Percentiles rank a stretch among this genome's conserved stretches.
Evolutionary conservation across 2,888 invertebrate species (phyloP).

Genomic region (Silvanus unidentatus): DNA sequence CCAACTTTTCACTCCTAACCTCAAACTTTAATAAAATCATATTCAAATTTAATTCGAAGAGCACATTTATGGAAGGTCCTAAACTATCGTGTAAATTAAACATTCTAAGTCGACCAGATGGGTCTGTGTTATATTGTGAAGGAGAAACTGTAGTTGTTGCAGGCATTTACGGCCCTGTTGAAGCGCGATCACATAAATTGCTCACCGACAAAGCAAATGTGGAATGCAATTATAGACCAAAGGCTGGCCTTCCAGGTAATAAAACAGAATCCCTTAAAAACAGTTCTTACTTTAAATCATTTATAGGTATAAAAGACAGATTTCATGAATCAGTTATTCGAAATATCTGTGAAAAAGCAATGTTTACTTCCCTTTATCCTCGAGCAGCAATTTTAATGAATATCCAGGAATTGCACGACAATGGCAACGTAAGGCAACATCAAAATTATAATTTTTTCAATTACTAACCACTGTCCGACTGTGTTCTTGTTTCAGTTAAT

Average conservation of each 20-base stretch:
- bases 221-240: conserved; percentile 71
- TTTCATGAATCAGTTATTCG: conserved; percentile 68
- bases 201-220: conserved; percentile 72
- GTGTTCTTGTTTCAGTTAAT: conserved; percentile 55
- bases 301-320: conserved; percentile 59
- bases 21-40: too few relatives aligned
- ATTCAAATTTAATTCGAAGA: too few relatives aligned
- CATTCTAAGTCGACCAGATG: conserved; percentile 68
- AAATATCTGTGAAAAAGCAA: conserved; percentile 69
- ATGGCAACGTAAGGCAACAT: conserved; percentile 64
- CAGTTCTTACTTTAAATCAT: conserved; percentile 1
- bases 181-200: conserved; percentile 69
- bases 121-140: conserved; percentile 71
- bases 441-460: conserved; percentile 2
- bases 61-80: too few relatives aligned
- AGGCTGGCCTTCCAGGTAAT: conserved; percentile 64
- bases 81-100: conserved; percentile 53
- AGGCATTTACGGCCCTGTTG: conserved; percentile 78
- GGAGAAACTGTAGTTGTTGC: conserved; percentile 73
- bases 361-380: conserved; percentile 70
- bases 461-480: not conserved
- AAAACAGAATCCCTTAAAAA: not conserved
- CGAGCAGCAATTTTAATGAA: conserved; percentile 72
- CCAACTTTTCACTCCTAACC: too few relatives aligned
- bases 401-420: conserved; percentile 82